Conservation (phyloP, 2,113 vertebrate species). For the Cebus imitator region DNA sequence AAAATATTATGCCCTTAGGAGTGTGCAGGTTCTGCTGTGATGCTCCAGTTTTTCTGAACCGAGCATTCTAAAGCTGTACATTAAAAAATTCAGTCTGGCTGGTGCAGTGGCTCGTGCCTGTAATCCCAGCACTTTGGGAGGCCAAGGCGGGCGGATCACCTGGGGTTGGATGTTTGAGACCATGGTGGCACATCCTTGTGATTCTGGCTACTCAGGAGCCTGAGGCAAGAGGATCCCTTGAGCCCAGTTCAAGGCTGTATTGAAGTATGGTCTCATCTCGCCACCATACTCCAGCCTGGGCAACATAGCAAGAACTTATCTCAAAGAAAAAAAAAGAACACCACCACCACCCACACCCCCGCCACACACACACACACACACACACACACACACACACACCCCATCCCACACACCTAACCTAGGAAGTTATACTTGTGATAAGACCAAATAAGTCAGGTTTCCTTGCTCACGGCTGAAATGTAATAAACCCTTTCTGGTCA, state of each 20-base stretch:
- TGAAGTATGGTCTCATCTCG: no score
- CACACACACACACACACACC: no score
- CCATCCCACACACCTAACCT: neutral
- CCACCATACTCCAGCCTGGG: no score
- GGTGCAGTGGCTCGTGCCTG: neutral
- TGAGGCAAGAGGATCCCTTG: no score
- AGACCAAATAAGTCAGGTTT: neutral
- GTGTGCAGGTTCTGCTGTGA: neutral
- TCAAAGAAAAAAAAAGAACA: neutral
- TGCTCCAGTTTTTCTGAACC: neutral
- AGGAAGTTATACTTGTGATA: neutral
- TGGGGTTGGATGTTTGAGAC: neutral
- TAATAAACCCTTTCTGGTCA: slow-evolving; percentile 21
- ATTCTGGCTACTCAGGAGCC: no score
- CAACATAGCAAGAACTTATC: no score
- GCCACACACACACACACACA: no score
- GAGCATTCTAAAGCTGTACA: neutral
- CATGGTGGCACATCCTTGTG: neutral
- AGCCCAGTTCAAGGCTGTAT: no score
- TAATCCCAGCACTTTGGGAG: neutral
- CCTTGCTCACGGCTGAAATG: neutral
- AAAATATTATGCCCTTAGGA: neutral
- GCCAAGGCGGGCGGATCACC: neutral
- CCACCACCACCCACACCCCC: no score
- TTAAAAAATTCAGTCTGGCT: neutral